Evolutionary conservation across 2,113 vertebrate species (phyloP), one percentile per base, ranked within the genome.

Genomic region (Ranitomeya imitator): DNA sequence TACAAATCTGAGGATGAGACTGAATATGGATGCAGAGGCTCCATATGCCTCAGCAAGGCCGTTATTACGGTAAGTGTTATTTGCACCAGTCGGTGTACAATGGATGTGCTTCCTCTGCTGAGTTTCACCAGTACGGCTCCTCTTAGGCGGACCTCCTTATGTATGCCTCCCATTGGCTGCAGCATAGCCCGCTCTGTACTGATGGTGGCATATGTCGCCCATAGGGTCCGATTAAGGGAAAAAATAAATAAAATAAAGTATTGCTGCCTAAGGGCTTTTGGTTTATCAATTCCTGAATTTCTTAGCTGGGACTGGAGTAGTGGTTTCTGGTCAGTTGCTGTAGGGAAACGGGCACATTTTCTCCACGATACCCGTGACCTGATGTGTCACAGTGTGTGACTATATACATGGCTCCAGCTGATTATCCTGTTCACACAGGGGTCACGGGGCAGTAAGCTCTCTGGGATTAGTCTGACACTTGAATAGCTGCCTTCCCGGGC

Each of bases 1-100:
- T 99, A 98, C 93, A 99, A 98, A 92, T 99, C 98, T 31, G 96
- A 97, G 92, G 97, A 99, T 91, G 98, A 99, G 92, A 96, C 96
- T 0, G 98, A 99, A 65, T 99, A 97, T 61, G 98, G 98, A 90
- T 99, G 98, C 91, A 95, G 98, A 91, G 98, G 98, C 6, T 98
- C 98, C 65, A 95, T 99, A 91, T 99, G 97, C 91, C 96, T 99
- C 86, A 98, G 97, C 94, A 99, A 99, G 90, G 98, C 98, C 91
- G 95, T 97, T 88, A 97, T 99, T 94, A 97, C 96, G 86, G 98
- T 99, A 94, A 97, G 97, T 93, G 65, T 55, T 88, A 5, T 13
- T 85, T 90, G 77, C 83, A 15, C 85, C 45, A 77, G 63, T 65
- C 79, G 55, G 76, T 78, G 18, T 77, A 57, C 8, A 57, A 57